Conservation (phyloP, 2,797 vertebrate species). For the Gambelia wislizenii region DNA sequence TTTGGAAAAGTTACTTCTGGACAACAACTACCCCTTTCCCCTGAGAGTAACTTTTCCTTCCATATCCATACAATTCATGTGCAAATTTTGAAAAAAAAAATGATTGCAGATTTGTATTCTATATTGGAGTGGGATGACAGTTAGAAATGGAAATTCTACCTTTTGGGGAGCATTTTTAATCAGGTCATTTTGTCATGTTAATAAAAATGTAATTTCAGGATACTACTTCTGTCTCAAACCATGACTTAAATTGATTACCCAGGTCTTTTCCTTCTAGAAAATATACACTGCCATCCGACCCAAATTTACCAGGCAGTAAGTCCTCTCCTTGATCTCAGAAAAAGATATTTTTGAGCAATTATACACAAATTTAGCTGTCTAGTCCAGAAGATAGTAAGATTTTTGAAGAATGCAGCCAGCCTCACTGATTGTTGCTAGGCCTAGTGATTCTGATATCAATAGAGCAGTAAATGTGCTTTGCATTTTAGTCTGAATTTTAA, state of each 20-base stretch:
- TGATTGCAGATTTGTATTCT: neutral
- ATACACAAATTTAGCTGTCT: neutral
- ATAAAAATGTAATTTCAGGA: neutral
- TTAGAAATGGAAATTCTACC: neutral
- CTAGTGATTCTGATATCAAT: too few relatives aligned
- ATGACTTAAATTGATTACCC: neutral
- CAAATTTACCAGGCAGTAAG: too few relatives aligned
- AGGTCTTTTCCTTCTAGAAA: neutral
- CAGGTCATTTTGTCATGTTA: neutral
- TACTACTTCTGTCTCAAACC: neutral
- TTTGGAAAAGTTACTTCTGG: neutral
- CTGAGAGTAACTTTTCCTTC: neutral
- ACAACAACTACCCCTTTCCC: neutral
- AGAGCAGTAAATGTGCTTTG: too few relatives aligned
- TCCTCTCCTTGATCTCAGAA: neutral
- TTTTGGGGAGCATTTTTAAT: neutral
- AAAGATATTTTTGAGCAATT: neutral
- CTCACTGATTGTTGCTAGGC: too few relatives aligned
- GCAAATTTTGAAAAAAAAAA: neutral
- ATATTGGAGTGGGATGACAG: neutral
- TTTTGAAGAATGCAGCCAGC: neutral
- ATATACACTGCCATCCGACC: neutral
- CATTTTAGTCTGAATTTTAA: too few relatives aligned
- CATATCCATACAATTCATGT: neutral
- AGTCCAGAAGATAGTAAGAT: neutral